Percentiles rank a stretch among this genome's conserved stretches.
phyloP scores from a whole-genome alignment of 2,888 invertebrate genomes.

The Mythimna vitellina region DNA sequence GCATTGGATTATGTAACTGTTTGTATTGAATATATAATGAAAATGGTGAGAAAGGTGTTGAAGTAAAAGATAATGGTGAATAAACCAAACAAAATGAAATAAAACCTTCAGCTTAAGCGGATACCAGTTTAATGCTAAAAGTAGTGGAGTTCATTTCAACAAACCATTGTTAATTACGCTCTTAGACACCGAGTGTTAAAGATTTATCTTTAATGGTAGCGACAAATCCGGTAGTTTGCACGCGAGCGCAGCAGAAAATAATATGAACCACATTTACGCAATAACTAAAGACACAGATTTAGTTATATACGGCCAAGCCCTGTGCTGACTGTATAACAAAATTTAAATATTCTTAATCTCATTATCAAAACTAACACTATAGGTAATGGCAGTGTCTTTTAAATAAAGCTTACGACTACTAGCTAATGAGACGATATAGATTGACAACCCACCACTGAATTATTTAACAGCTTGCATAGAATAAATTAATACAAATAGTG shows the following conservation, averaged over 20 bases:
- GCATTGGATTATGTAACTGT: slow-evolving; percentile 20
- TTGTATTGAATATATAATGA: slow-evolving; percentile 41
- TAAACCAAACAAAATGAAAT: slow-evolving; percentile 8
- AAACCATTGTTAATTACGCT: slow-evolving; percentile 25
- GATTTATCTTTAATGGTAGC: slow-evolving; percentile 29
- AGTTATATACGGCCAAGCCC: background rate
- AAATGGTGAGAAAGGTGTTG: slow-evolving; percentile 28
- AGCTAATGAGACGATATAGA: slow-evolving; percentile 37
- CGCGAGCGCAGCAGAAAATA: slow-evolving; percentile 1
- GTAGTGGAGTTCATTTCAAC: slow-evolving; percentile 7
- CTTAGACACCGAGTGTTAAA: background rate
- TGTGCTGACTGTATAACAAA: background rate
- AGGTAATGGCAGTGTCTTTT: slow-evolving; percentile 14
- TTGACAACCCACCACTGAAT: slow-evolving; percentile 48
- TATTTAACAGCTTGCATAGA: slow-evolving; percentile 40
- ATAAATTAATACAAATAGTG: slow-evolving; percentile 56
- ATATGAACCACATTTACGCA: background rate
- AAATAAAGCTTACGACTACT: slow-evolving; percentile 29
- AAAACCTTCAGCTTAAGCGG: background rate
- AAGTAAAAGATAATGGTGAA: slow-evolving; percentile 13
- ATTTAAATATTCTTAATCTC: slow-evolving; percentile 36
- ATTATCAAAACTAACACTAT: slow-evolving; percentile 6
- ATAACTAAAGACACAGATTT: background rate
- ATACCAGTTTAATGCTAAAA: slow-evolving; percentile 9
- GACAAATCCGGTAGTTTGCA: slow-evolving; percentile 28